Base-by-base conservation (phyloP, 2,113 vertebrate genomes). In the Oryzias woworae region DNA sequence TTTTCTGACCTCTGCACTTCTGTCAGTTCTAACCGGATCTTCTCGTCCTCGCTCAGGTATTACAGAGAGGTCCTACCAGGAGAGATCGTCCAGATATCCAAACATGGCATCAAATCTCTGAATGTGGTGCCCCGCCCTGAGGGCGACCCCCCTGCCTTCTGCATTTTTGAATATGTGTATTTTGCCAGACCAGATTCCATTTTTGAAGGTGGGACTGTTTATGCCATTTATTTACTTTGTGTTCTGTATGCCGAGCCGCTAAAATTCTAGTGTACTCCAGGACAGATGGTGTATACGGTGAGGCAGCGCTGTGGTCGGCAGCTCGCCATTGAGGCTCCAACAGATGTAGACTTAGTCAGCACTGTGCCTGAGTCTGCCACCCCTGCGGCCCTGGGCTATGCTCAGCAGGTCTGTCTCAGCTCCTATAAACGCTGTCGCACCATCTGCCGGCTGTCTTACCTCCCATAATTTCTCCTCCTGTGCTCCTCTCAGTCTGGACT, bases 161-260 rank as follows among this genome's bases (percentile, higher is more conserved):
- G 97, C 84, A 99, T 99, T 80, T 99, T 99, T 88, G 97, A 99
- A 89, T 99, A 99, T 23, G 97, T 99, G 80, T 99, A 99, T 90
- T 99, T 99, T 88, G 96, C 97, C 82, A 93, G 97, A 87, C 96
- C 97, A 54, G 97, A 99, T 88, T 98, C 96, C 59, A 96, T 99
- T 64, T 99, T 99, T 89, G 97, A 99, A 95, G 94, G 97, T 93
- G 91, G 82, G 75, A 69, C 41, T 62, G 18, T n/a, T 48, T 14
- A 16, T 47, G n/a, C 14, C 16, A 48, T 48, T 2, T 12, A 20
- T 48, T 12, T 10, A 8, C 47, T 17, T n/a, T 12, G 47, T 7
- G 47, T 7, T 48, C 6, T 12, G 7, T 17, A 8, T 4, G 47
- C n/a, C 7, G 45, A 20, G 28, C 44, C 13, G 17, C 14, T 64